Conservation (phyloP, 2,888 invertebrate species). For the Melitaea athalia region DNA sequence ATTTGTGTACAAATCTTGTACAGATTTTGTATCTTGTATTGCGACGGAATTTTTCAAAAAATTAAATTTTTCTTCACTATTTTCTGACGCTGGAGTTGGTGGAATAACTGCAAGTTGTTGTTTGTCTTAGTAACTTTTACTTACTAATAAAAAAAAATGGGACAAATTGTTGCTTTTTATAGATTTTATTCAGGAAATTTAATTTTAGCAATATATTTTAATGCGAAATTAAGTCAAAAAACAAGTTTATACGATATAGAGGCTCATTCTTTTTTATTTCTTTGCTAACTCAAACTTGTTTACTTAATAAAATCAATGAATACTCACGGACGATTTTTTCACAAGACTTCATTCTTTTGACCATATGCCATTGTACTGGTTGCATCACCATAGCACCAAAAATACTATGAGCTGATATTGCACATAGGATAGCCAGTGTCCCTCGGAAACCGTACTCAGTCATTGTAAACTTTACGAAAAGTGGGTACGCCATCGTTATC, state of each 20-base stretch:
- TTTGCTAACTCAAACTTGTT: no score
- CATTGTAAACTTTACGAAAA: conserved; percentile 84
- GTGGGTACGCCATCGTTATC: conserved; percentile 86
- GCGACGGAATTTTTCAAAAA: conserved; percentile 51
- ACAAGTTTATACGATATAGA: neutral
- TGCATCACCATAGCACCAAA: conserved; percentile 87
- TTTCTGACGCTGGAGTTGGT: conserved; percentile 70
- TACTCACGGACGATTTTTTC: conserved; percentile 75
- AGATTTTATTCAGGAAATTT: no score
- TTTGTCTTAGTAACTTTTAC: neutral
- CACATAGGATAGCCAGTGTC: conserved; percentile 86
- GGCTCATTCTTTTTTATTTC: no score
- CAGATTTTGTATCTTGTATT: conserved; percentile 57
- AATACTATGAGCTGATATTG: conserved; percentile 85
- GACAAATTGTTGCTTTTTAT: neutral
- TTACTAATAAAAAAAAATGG: neutral
- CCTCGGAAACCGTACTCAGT: conserved; percentile 87
- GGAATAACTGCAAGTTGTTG: conserved; percentile 67
- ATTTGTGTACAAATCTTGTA: conserved; percentile 64
- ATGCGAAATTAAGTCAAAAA: neutral
- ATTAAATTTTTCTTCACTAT: conserved; percentile 60
- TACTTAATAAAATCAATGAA: conserved; percentile 16
- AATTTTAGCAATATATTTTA: neutral
- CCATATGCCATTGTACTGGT: conserved; percentile 88
- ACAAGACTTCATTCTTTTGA: conserved; percentile 66